Conservation (phyloP, 2,113 vertebrate genomes). For the Psephotus haematonotus region DNA sequence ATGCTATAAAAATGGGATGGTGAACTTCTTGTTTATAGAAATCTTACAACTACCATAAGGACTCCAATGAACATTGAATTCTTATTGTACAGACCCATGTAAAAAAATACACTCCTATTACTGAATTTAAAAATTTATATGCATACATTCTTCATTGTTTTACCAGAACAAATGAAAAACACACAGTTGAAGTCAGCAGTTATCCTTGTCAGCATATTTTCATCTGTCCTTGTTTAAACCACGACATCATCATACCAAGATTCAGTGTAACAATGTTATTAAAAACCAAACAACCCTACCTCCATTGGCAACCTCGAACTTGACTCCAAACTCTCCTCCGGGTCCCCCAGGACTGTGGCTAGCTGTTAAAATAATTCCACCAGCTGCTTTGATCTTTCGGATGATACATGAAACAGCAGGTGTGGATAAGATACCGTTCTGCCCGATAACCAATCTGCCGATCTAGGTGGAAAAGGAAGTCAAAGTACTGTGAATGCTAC, state of each 20-base stretch:
- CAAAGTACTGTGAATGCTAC: not conserved
- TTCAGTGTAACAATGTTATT: not conserved
- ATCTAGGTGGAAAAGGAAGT: slow-evolving; percentile 79
- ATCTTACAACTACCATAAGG: not conserved
- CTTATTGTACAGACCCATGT: not conserved
- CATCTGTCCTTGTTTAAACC: not conserved
- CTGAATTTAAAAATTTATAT: not conserved
- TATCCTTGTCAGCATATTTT: not conserved
- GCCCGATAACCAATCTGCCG: slow-evolving; percentile 93
- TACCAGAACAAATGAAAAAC: not conserved
- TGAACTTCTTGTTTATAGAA: not conserved
- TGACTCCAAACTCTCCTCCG: slow-evolving; percentile 94
- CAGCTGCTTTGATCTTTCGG: slow-evolving; percentile 97
- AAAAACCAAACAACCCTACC: slow-evolving; percentile 73
- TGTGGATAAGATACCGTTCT: slow-evolving; percentile 95
- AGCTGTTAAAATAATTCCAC: slow-evolving; percentile 95
- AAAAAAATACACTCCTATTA: not conserved
- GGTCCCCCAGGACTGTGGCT: slow-evolving; percentile 96
- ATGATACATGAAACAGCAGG: slow-evolving; percentile 98
- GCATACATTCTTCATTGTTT: not conserved
- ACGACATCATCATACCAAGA: not conserved
- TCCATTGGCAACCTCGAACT: slow-evolving; percentile 97
- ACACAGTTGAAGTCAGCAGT: not conserved
- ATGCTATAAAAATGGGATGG: not conserved
- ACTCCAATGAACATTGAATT: not conserved